Conservation (phyloP, 2,888 invertebrate genomes). For the Agrochola lychnidis region DNA sequence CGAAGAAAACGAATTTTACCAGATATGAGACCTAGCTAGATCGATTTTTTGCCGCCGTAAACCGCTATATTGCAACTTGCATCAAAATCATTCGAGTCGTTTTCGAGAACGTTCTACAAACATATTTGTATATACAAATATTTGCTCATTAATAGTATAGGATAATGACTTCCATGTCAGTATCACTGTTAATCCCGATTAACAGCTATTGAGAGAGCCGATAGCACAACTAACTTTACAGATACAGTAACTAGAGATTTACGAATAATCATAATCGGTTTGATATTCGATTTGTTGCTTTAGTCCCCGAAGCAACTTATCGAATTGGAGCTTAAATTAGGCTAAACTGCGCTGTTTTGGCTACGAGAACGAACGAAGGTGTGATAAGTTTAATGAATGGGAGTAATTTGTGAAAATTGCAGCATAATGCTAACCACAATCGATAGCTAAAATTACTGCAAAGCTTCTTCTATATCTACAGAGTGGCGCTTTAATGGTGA, state of each 20-base stretch:
- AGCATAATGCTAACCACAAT: neutral
- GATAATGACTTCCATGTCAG: too few species aligned
- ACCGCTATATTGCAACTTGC: too few species aligned
- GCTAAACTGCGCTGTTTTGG: slow-evolving; percentile 2
- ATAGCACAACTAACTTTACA: neutral
- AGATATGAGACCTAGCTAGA: too few species aligned
- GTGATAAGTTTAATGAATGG: slow-evolving; percentile 6
- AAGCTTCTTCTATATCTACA: neutral
- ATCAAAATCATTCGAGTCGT: too few species aligned
- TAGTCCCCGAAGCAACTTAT: slow-evolving; percentile 13
- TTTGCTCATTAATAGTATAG: too few species aligned
- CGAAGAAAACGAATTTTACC: too few species aligned
- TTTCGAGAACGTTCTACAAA: too few species aligned
- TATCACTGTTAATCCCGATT: neutral
- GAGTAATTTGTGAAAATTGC: slow-evolving; percentile 12
- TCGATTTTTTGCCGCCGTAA: too few species aligned
- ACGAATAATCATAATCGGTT: slow-evolving; percentile 17
- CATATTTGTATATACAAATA: too few species aligned
- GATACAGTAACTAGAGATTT: slow-evolving; percentile 18
- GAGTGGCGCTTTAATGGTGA: too few species aligned
- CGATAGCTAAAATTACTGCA: neutral
- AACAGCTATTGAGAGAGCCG: neutral
- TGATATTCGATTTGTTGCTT: slow-evolving; percentile 30
- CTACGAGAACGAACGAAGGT: slow-evolving; percentile 4
- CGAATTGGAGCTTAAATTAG: slow-evolving; percentile 27